Percentiles rank a stretch among this genome's conserved stretches.
Conservation (phyloP, 2,888 invertebrate species). For the Seira musarum region DNA sequence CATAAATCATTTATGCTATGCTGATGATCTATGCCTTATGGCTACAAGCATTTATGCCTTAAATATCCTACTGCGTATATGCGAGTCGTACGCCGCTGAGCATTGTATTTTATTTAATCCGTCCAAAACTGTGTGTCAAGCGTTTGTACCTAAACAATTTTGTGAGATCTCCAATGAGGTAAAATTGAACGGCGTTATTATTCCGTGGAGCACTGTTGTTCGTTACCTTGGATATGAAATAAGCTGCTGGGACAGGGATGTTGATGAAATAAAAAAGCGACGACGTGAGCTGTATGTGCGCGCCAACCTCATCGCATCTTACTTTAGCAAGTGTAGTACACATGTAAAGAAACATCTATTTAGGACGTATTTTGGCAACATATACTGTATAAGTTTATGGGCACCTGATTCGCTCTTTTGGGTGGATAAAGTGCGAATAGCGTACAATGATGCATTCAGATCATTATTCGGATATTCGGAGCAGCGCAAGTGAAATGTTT, state of each 20-base stretch:
- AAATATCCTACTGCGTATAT: no score
- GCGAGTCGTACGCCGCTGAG: slow-evolving; percentile 7
- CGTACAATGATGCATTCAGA: slow-evolving; percentile 20
- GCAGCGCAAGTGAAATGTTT: slow-evolving; percentile 9
- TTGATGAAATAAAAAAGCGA: background rate
- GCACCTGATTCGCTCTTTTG: background rate
- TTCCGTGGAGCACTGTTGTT: background rate
- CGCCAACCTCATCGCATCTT: background rate
- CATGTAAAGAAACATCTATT: slow-evolving; percentile 19
- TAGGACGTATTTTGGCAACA: slow-evolving; percentile 2
- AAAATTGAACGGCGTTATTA: background rate
- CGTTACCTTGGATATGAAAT: slow-evolving; percentile 18
- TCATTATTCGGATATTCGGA: slow-evolving; percentile 13
- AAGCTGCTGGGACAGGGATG: slow-evolving; percentile 20
- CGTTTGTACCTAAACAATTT: background rate
- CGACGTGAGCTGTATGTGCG: slow-evolving; percentile 21
- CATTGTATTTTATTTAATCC: slow-evolving; percentile 24
- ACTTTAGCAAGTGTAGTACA: background rate
- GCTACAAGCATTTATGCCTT: no score
- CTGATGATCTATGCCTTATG: no score
- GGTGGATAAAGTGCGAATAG: slow-evolving; percentile 13
- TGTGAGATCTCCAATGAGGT: background rate
- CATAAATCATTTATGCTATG: no score
- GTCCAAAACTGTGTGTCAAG: slow-evolving; percentile 15
- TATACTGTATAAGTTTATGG: slow-evolving; percentile 24